Evolutionary conservation across 1,140 invertebrate species (phyloP).

Genomic region (Neotoxoptera formosana): DNA sequence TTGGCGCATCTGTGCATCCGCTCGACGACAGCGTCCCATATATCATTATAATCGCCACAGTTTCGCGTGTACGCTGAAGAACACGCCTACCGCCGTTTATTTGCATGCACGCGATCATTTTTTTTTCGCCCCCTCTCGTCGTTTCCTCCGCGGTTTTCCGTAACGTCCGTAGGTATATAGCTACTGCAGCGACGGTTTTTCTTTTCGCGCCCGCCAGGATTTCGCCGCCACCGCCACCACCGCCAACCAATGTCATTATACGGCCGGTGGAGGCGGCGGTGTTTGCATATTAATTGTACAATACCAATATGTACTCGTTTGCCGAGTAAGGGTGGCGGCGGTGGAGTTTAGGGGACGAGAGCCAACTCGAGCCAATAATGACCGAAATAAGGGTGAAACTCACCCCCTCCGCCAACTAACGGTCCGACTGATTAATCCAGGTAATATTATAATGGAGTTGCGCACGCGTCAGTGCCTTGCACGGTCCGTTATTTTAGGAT

Average conservation of each 20-base stretch:
- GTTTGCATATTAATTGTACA: background rate
- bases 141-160: background rate
- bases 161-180: no score
- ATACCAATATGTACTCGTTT: background rate
- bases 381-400: background rate
- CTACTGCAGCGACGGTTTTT: background rate
- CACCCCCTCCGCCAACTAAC: no score
- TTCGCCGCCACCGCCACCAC: no score
- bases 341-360: background rate
- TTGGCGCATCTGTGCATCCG: conserved; percentile 57
- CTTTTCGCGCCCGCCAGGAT: background rate
- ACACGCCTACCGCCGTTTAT: conserved; percentile 41
- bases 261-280: no score
- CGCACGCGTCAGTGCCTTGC: no score
- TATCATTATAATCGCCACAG: conserved; percentile 57
- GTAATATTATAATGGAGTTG: no score
- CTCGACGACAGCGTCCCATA: conserved; percentile 34
- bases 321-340: no score
- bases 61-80: background rate
- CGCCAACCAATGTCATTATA: background rate
- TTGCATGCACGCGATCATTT: background rate
- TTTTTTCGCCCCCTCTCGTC: background rate
- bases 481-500: no score
- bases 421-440: no score
- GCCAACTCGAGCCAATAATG: background rate